Evolutionary conservation across 2,888 invertebrate genomes (phyloP).

Genomic region (Leptodirus hochenwartii): DNA sequence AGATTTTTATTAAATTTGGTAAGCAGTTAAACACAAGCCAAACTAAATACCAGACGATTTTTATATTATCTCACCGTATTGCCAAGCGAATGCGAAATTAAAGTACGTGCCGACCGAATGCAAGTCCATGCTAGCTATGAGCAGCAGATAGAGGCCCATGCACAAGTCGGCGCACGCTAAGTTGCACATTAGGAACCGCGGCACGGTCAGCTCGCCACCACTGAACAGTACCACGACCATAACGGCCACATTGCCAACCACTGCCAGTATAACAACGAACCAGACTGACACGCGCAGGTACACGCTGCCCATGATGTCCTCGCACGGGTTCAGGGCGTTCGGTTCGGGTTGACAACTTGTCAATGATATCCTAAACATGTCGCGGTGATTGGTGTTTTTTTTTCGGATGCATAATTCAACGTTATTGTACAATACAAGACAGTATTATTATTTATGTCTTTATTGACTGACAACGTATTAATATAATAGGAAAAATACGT

Average conservation of each 20-base stretch:
- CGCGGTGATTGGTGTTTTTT: too few relatives aligned
- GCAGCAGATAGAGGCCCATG: constrained; percentile 67
- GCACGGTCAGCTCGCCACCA: constrained; percentile 36
- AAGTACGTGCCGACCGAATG: constrained; percentile 75
- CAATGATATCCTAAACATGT: constrained; percentile 27
- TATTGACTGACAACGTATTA: too few relatives aligned
- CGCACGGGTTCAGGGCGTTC: constrained; percentile 73
- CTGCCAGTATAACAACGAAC: constrained; percentile 66
- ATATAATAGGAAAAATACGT: too few relatives aligned
- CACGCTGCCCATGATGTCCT: constrained; percentile 72
- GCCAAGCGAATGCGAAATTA: constrained; percentile 83
- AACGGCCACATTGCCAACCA: constrained; percentile 69
- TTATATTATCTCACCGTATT: constrained; percentile 35
- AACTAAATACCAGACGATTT: too few relatives aligned
- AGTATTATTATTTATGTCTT: neutral
- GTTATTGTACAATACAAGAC: too few relatives aligned
- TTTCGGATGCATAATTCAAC: too few relatives aligned
- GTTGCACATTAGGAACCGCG: constrained; percentile 61
- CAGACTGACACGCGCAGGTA: constrained; percentile 70
- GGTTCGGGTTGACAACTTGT: constrained; percentile 55
- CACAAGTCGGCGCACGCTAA: constrained; percentile 78
- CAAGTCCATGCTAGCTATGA: constrained; percentile 70
- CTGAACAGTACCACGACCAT: constrained; percentile 55
- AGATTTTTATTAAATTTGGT: constrained; percentile 2
- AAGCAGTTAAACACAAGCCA: too few relatives aligned